Base-by-base conservation (phyloP, 92 coral and sea anemone species). In the Porites rus region DNA sequence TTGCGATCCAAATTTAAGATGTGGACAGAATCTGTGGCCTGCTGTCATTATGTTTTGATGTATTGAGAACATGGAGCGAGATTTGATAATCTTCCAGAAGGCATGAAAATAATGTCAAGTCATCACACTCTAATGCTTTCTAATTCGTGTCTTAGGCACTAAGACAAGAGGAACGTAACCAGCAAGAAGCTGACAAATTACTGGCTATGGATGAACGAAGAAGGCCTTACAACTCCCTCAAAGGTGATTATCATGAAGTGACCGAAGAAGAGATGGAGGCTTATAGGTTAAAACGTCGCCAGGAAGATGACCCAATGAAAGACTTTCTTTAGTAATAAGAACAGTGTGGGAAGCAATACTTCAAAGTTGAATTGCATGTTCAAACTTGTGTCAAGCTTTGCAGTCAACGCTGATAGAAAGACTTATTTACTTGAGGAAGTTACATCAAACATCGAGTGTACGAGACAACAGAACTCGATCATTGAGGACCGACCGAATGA, bases 251-350 rank as follows among this genome's bases (percentile, higher is more conserved):
- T 31, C 92, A 73, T 60, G 99, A 97, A 28, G 99, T 97, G 2
- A 97, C 97, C 4, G 93, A 94, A 69, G 99, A 97, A 85, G 97
- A 97, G 74, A 85, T 97, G 84, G 99, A 97, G 74, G 99, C 99
- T 2, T 97, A 85, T 87, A 92, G 96, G 72, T 93, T 97, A 83
- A 97, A 90, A 72, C 91, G 99, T 21, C 95, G 95, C 28, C 94
- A 95, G 63, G 86, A 90, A 24, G 98, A 97, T 62, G 99, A 97
- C 77, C 99, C 99, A 2, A 97, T 97, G 99, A 95, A 87, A 65
- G 95, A 87, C 71, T 95, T 97, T 77, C 88, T 92, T 20, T 91
- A 84, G 74, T 11, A 13, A 11, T 13, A 1, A 0, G 59, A 18
- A 20, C 14, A 21, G 46, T 67, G 43, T 18, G 0, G n/a, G 28